Conservation (phyloP, 2,113 vertebrate genomes). For the Oncorhynchus mykiss region DNA sequence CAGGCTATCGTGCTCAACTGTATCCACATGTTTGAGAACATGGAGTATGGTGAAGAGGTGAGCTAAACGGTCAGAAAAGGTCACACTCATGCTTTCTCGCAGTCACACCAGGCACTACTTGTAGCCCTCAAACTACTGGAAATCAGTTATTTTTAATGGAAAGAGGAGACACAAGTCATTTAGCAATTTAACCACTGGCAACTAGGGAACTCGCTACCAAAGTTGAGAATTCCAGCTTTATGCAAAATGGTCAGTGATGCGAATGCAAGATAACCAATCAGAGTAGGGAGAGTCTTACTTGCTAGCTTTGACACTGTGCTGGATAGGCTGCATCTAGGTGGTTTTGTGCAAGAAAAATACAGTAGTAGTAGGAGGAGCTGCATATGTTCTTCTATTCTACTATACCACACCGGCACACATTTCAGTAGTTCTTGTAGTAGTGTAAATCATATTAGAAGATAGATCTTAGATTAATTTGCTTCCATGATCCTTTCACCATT, state of each 20-base stretch:
- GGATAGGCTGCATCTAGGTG: no score
- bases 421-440: not conserved
- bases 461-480: not conserved
- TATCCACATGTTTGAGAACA: constrained; percentile 97
- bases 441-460: not conserved
- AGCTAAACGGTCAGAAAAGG: constrained; percentile 55
- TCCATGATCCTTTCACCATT: not conserved
- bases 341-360: no score
- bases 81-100: not conserved
- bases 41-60: constrained; percentile 92
- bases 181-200: not conserved
- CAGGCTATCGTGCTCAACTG: constrained; percentile 91
- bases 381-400: not conserved
- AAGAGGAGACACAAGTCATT: not conserved
- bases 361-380: no score
- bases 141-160: not conserved
- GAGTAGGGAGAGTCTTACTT: no score
- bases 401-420: no score
- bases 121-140: no score
- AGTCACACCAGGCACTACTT: no score
- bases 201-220: not conserved
- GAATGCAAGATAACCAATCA: no score
- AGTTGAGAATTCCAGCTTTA: no score
- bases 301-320: no score
- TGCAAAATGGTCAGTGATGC: no score